phyloP scores from a whole-genome alignment of 1,140 invertebrate genomes.

The Scaptomyza montana region DNA sequence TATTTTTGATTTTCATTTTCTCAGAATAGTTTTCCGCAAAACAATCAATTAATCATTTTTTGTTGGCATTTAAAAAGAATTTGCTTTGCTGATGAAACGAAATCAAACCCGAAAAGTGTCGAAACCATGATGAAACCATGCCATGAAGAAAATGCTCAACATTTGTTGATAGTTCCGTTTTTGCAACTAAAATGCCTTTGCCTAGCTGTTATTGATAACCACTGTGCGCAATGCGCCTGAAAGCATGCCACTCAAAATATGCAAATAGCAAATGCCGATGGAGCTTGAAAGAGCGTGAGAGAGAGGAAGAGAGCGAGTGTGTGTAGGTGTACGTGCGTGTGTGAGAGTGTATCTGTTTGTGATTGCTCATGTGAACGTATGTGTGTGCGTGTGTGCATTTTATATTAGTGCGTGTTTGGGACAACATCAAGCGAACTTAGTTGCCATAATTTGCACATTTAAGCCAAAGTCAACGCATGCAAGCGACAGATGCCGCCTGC shows the following conservation, averaged over 20 bases:
- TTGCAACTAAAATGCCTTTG: neutral
- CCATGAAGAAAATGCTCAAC: neutral
- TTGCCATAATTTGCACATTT: slow-evolving; percentile 80
- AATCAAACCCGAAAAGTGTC: too few relatives aligned
- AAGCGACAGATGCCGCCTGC: slow-evolving; percentile 50
- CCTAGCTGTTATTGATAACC: slow-evolving; percentile 22
- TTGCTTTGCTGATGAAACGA: too few relatives aligned
- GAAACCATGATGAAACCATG: too few relatives aligned
- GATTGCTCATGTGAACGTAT: slow-evolving; percentile 8
- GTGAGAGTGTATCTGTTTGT: slow-evolving; percentile 3
- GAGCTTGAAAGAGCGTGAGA: neutral
- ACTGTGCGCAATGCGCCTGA: slow-evolving; percentile 64
- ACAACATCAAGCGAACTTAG: slow-evolving; percentile 71
- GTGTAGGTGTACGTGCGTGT: slow-evolving; percentile 16
- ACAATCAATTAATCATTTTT: too few relatives aligned
- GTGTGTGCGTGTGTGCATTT: slow-evolving; percentile 15
- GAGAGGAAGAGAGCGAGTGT: neutral
- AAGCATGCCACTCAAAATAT: slow-evolving; percentile 61
- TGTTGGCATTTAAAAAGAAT: too few relatives aligned
- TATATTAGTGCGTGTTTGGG: slow-evolving; percentile 47
- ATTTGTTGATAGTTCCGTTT: neutral
- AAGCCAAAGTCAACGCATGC: slow-evolving; percentile 52
- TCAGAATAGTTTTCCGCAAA: too few relatives aligned
- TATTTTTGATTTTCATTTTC: too few relatives aligned
- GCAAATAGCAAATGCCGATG: slow-evolving; percentile 42